Evolutionary conservation across 2,797 vertebrate species (phyloP), one percentile per base, ranked within the genome.

Genomic region (Bryconaethiops microstoma): DNA sequence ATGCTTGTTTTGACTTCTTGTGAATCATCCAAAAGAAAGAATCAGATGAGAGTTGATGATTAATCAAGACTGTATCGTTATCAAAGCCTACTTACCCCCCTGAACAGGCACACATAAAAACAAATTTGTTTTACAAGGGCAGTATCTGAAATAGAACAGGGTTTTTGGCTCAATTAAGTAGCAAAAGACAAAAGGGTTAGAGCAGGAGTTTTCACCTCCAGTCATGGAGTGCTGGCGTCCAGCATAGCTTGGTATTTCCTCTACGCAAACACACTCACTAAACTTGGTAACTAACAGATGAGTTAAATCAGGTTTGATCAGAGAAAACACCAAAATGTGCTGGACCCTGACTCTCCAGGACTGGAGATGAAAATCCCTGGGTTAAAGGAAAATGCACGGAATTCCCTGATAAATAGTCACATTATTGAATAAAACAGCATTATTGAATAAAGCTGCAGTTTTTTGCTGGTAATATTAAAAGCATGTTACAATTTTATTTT

Each of bases 141-240:
- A 72, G 69, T 35, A 54, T 35, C 40, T 72, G 52, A 69, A 69
- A 69, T 25, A 69, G n/a, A 69, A 48, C 67, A 69, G 67, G 23
- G 40, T 23, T 48, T 35, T 21, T 23, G 21, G n/a, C 42, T 69
- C 9, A 21, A 25, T 23, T 23, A 71, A 50, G 7, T 52, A 17
- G 23, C n/a, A 69, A 21, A 12, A 1, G 16, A 48, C 13, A 48
- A 23, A 7, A 35, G 35, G 0, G 29, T 29, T 29, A 3, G 3
- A 29, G 29, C 35, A 35, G 35, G 2, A 4, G 35, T 35, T 35
- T 35, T 35, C 35, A 2, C 35, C 4, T 35, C 35, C 35, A 35
- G 35, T 35, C 35, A 2, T 35, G 35, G 35, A 35, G 35, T 35
- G 35, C 35, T 35, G 35, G 35, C 35, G 35, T 35, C 4, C 35